These are phyloP conservation scores for Lithodes maja DNA, from an alignment of 2,888 invertebrate species.

Conservation along the genomic window DNA sequence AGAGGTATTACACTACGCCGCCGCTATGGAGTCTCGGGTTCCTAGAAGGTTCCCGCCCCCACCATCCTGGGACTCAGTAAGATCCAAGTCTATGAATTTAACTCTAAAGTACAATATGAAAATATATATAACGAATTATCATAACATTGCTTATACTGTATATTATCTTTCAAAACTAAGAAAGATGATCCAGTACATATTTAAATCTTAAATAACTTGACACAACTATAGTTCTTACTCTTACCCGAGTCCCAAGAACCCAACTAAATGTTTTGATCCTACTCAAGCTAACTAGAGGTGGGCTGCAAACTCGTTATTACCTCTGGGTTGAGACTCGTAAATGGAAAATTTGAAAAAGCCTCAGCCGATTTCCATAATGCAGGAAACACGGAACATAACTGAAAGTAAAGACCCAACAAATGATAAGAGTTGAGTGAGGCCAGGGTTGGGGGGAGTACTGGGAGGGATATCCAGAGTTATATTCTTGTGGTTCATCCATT, in stretches of 20 bases:
- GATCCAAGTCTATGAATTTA: slow-evolving; percentile 2
- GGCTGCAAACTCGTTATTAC: slow-evolving; percentile 64
- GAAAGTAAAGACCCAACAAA: slow-evolving; percentile 69
- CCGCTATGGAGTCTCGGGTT: slow-evolving; percentile 35
- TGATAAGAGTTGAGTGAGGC: slow-evolving; percentile 52
- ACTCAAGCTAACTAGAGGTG: slow-evolving; percentile 59
- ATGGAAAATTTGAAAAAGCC: slow-evolving; percentile 71
- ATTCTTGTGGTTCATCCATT: no score
- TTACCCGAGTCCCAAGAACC: slow-evolving; percentile 60
- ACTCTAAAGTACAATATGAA: no score
- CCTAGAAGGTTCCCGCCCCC: slow-evolving; percentile 30
- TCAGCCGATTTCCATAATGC: slow-evolving; percentile 71
- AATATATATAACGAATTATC: no score
- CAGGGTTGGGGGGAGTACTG: neutral
- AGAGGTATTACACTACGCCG: neutral
- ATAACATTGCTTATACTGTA: no score
- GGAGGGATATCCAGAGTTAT: neutral
- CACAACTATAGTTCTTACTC: neutral
- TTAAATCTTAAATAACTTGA: no score
- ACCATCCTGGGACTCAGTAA: slow-evolving; percentile 60
- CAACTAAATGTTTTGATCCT: slow-evolving; percentile 49
- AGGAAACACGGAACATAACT: slow-evolving; percentile 71
- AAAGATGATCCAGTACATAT: no score
- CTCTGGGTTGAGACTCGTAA: slow-evolving; percentile 71
- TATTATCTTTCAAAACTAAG: no score